phyloP scores from a whole-genome alignment of 2,113 vertebrate species.

The Prunella himalayana region DNA sequence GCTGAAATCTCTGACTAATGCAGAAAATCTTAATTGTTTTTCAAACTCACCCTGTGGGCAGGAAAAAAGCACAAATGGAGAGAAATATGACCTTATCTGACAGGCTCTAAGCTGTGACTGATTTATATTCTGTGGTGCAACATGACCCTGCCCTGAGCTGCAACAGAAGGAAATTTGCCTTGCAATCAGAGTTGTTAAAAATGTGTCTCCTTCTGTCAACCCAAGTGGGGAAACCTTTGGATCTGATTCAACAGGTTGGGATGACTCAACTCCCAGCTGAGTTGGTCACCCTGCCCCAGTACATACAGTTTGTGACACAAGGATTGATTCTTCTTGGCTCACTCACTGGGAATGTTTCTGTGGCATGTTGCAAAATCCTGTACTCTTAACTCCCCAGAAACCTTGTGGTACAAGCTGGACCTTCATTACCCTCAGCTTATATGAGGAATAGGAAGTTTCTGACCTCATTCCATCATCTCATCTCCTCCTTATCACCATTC shows the following conservation, averaged over 20 bases:
- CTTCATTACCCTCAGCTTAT: accelerated
- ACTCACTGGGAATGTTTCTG: neutral
- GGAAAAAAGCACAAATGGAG: neutral
- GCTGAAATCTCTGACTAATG: neutral
- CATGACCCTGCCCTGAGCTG: neutral
- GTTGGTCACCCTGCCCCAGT: neutral
- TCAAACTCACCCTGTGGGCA: neutral
- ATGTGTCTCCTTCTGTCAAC: neutral
- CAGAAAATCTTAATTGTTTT: neutral
- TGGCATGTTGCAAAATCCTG: neutral
- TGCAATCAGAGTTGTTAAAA: neutral
- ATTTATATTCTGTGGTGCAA: neutral
- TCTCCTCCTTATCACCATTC: neutral
- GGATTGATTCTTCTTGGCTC: neutral
- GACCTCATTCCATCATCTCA: neutral
- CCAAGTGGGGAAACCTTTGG: neutral
- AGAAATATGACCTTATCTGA: neutral
- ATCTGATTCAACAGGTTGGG: neutral
- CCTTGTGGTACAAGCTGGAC: neutral
- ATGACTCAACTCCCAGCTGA: neutral
- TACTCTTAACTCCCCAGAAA: neutral
- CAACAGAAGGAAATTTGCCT: neutral
- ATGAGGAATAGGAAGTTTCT: neutral
- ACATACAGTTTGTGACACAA: neutral
- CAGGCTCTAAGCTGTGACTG: neutral